Evolutionary conservation across 1,140 invertebrate species (phyloP), one percentile per base, ranked within the genome.

Genomic region (Bemisia tabaci): DNA sequence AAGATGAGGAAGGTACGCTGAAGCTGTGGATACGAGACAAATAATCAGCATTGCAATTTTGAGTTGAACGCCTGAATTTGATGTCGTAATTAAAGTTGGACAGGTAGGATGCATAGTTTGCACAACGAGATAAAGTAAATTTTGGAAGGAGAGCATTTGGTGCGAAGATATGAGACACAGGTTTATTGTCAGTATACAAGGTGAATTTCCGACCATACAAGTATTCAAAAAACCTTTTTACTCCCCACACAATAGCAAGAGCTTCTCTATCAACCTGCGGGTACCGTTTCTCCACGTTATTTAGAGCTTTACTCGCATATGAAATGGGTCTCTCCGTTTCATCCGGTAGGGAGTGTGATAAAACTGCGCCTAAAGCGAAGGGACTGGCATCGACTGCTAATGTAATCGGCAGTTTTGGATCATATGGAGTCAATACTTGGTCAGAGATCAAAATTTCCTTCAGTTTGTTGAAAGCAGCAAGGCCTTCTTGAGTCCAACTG

Each of bases 181-280:
- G 68, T 59, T 66, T 65, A 66, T 65, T 23, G 39, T 67, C 61
- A 12, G 60, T 60, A 62, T 26, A 33, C 2, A 67, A 59, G 21
- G 17, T 59, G 22, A 67, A 67, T n/a, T 59, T 24, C 1, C 48
- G 26, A 33, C 63, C 67, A 64, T 64, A 68, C 12, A 64, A 63
- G 65, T 80, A 84, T 62, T 82, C 71, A 66, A 82, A 78, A 70
- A 83, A 83, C 66, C 79, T 79, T 59, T 73, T 69, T 62, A 80
- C 67, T 21, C 76, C 78, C 73, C 75, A 80, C 59, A 82, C 68
- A 26, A 84, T 76, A 2, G 77, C 75, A 12, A 81, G 72, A 0
- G 75, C 80, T 73, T 85, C 83, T 69, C 79, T 79, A 48, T 86
- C 80, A 2, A 81, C 72, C 67, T 82, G 77, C 22, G 74, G 72